Percentiles rank a stretch among this genome's conserved stretches.
phyloP scores from a whole-genome alignment of 2,888 invertebrate genomes.

The Drosophila neotestacea region DNA sequence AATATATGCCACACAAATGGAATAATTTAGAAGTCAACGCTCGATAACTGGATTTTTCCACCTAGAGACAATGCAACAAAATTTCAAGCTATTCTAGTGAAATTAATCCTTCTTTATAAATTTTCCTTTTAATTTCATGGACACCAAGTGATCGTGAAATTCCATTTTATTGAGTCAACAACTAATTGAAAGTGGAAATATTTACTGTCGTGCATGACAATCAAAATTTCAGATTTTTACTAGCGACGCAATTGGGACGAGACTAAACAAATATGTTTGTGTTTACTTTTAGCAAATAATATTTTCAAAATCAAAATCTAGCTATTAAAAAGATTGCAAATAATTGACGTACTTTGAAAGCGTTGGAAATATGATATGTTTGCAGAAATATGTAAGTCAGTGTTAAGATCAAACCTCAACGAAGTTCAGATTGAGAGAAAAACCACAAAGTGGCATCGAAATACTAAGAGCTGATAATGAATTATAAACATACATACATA shows the following conservation, averaged over 20 bases:
- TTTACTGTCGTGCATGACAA: background rate
- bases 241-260: constrained; percentile 10
- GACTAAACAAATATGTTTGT: constrained; percentile 20
- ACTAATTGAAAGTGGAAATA: background rate
- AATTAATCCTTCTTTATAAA: too few species aligned
- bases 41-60: background rate
- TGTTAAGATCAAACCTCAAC: constrained; percentile 43
- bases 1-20: background rate
- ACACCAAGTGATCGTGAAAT: too few species aligned
- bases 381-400: constrained; percentile 42
- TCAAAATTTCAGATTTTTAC: background rate
- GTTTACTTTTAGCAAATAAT: background rate
- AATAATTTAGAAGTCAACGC: background rate
- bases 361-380: constrained; percentile 19
- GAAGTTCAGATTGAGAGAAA: background rate
- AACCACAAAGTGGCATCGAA: constrained; percentile 40
- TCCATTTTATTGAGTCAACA: too few species aligned
- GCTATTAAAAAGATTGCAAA: background rate
- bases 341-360: constrained; percentile 3
- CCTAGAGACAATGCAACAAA: background rate
- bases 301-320: background rate
- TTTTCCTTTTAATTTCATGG: too few species aligned
- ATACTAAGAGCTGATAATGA: constrained; percentile 4
- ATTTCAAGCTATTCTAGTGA: too few species aligned
- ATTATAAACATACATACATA: background rate